Percentiles rank a stretch among this genome's conserved stretches.
Evolutionary conservation across 2,888 invertebrate species (phyloP).

Genomic region (Anagyrus pseudococci): DNA sequence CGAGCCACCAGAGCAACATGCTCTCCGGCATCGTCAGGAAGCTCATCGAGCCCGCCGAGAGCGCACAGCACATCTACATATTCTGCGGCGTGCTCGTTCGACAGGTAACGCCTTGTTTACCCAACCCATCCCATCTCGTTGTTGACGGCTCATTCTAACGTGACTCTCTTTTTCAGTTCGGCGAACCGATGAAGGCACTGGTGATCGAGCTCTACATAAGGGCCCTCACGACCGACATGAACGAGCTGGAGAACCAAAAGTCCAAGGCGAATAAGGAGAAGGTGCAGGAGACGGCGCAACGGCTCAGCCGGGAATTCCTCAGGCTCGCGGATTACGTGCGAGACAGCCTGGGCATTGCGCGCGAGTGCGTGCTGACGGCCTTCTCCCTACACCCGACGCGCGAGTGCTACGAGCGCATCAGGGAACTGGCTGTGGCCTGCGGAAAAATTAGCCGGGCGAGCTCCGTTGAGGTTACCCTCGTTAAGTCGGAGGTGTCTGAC

Average conservation of each 20-base stretch:
- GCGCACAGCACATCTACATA: conserved; percentile 73
- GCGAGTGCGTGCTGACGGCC: conserved; percentile 77
- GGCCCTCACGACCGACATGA: conserved; percentile 78
- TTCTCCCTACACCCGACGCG: conserved; percentile 77
- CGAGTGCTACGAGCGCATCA: conserved; percentile 66
- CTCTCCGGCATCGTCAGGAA: conserved; percentile 60
- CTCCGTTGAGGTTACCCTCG: too few relatives aligned
- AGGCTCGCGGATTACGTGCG: conserved; percentile 70
- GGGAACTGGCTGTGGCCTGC: conserved; percentile 64
- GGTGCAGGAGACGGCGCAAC: conserved; percentile 66
- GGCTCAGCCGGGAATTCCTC: conserved; percentile 67
- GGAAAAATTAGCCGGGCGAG: conserved; percentile 59
- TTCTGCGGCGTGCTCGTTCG: conserved; percentile 65
- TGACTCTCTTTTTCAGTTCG: conserved; percentile 62
- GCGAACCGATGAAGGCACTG: conserved; percentile 68
- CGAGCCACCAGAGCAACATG: conserved; percentile 38
- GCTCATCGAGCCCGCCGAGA: conserved; percentile 67
- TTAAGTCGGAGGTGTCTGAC: not conserved
- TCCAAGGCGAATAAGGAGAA: conserved; percentile 65
- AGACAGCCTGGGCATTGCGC: conserved; percentile 67
- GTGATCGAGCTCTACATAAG: conserved; percentile 77
- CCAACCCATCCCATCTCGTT: not conserved
- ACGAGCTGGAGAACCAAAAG: conserved; percentile 74
- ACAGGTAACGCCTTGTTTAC: conserved; percentile 51
- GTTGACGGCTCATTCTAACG: too few relatives aligned